These are phyloP conservation scores for Xylocampa areola DNA, from an alignment of 2,888 invertebrate genomes.

Conservation along the genomic window DNA sequence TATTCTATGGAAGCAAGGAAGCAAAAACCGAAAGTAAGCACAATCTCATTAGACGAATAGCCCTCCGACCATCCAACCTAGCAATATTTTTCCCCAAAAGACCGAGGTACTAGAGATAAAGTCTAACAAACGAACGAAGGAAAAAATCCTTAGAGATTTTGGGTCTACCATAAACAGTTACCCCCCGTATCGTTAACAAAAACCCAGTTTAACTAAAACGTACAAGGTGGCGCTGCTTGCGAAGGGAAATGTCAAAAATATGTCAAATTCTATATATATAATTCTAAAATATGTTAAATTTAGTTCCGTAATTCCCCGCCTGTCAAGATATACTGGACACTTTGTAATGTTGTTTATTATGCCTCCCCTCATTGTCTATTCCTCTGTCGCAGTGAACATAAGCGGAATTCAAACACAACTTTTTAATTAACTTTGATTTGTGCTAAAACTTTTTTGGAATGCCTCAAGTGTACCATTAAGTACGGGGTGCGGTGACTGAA, in stretches of 20 bases:
- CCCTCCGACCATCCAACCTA: slow-evolving; percentile 39
- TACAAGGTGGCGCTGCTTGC: slow-evolving; percentile 10
- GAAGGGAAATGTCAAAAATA: slow-evolving; percentile 20
- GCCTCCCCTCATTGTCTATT: slow-evolving; percentile 61
- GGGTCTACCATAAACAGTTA: slow-evolving; percentile 41
- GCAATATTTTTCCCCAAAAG: slow-evolving; percentile 50
- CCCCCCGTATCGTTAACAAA: slow-evolving; percentile 26
- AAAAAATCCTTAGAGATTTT: slow-evolving; percentile 38
- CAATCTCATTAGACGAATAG: slow-evolving; percentile 53
- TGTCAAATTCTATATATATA: slow-evolving; percentile 36
- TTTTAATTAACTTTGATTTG: slow-evolving; percentile 74
- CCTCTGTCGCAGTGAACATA: slow-evolving; percentile 49
- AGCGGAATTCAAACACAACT: slow-evolving; percentile 63
- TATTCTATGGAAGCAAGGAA: slow-evolving; percentile 30
- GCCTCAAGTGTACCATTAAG: slow-evolving; percentile 60
- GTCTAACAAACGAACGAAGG: slow-evolving; percentile 37
- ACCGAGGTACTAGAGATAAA: slow-evolving; percentile 48
- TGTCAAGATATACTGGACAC: slow-evolving; percentile 24
- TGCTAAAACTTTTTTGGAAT: slow-evolving; percentile 59
- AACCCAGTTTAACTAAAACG: slow-evolving; percentile 16
- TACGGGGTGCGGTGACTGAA: slow-evolving; percentile 53
- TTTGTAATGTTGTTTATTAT: slow-evolving; percentile 51
- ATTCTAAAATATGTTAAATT: too few relatives aligned
- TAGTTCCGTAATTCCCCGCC: slow-evolving; percentile 3
- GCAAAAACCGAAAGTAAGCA: slow-evolving; percentile 49